phyloP scores from a whole-genome alignment of 2,888 invertebrate genomes.

The Drosophila villosipedis region DNA sequence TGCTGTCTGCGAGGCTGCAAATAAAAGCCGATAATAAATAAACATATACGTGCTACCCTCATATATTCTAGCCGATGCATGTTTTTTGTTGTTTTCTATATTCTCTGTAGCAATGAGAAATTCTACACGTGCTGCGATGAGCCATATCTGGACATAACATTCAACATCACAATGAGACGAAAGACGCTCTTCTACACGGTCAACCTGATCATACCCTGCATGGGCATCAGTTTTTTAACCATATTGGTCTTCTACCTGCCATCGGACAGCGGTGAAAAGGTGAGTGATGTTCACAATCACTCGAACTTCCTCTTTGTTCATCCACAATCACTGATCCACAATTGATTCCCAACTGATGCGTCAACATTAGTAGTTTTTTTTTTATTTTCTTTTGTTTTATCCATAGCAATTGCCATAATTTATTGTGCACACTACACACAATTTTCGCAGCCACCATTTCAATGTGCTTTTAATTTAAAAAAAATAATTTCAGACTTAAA shows the following conservation, averaged over 20 bases:
- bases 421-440: conserved; percentile 37
- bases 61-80: conserved; percentile 32
- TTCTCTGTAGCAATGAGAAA: conserved; percentile 91
- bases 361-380: not conserved
- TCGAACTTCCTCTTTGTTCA: not conserved
- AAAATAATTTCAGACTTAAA: conserved; percentile 60
- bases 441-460: conserved; percentile 7
- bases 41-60: conserved; percentile 45
- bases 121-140: conserved; percentile 99
- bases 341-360: conserved; percentile 23
- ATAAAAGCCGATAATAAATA: conserved; percentile 58
- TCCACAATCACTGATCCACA: conserved; percentile 7
- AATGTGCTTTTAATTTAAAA: conserved; percentile 72
- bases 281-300: conserved; percentile 85
- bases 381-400: conserved; percentile 12
- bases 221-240: conserved; percentile 98
- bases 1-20: conserved; percentile 36
- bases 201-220: conserved; percentile 98
- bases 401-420: conserved; percentile 68
- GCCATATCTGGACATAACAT: conserved; percentile 97
- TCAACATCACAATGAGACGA: conserved; percentile 98
- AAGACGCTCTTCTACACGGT: conserved; percentile 99
- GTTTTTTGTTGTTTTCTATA: conserved; percentile 1
- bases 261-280: conserved; percentile 99
- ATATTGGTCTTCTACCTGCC: conserved; percentile 98